A percentile compares a stretch with the other conserved stretches of the same genome.
Evolutionary conservation across 2,888 invertebrate genomes (phyloP).

Genomic region (Galeruca laticollis): DNA sequence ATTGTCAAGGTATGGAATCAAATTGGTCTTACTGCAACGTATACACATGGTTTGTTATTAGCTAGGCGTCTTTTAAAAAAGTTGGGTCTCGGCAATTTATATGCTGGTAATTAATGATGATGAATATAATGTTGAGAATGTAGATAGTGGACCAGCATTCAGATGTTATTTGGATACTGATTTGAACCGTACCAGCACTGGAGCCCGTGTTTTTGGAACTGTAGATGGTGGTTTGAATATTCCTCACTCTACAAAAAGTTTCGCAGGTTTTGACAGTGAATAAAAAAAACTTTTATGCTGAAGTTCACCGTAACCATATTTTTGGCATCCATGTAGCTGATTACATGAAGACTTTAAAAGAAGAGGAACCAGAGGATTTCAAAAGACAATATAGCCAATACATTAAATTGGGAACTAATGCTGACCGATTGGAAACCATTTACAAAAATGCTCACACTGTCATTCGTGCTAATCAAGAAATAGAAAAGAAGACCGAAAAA

Average conservation of each 20-base stretch:
- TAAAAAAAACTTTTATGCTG: conserved; percentile 94
- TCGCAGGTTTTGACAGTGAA: conserved; percentile 97
- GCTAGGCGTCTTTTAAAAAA: conserved; percentile 94
- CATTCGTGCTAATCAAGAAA: conserved; percentile 89
- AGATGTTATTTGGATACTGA: conserved; percentile 97
- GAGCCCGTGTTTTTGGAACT: conserved; percentile 97
- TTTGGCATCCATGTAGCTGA: conserved; percentile 97
- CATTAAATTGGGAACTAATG: conserved; percentile 90
- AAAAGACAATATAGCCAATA: conserved; percentile 97
- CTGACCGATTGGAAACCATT: conserved; percentile 90
- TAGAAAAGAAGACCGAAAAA: conserved; percentile 67
- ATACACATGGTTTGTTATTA: conserved; percentile 96
- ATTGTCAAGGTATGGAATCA: conserved; percentile 87
- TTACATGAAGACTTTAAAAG: conserved; percentile 93
- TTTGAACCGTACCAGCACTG: conserved; percentile 96
- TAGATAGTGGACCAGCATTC: conserved; percentile 88
- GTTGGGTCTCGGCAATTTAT: conserved; percentile 89
- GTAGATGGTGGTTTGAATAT: conserved; percentile 99
- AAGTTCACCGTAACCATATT: conserved; percentile 96
- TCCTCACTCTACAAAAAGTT: conserved; percentile 97
- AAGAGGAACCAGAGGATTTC: conserved; percentile 97
- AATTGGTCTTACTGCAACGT: conserved; percentile 98
- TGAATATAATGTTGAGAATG: conserved; percentile 94
- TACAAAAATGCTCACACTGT: conserved; percentile 96
- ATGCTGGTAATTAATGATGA: conserved; percentile 95